phyloP scores from a whole-genome alignment of 2,113 vertebrate species.

The Onychostruthus taczanowskii region DNA sequence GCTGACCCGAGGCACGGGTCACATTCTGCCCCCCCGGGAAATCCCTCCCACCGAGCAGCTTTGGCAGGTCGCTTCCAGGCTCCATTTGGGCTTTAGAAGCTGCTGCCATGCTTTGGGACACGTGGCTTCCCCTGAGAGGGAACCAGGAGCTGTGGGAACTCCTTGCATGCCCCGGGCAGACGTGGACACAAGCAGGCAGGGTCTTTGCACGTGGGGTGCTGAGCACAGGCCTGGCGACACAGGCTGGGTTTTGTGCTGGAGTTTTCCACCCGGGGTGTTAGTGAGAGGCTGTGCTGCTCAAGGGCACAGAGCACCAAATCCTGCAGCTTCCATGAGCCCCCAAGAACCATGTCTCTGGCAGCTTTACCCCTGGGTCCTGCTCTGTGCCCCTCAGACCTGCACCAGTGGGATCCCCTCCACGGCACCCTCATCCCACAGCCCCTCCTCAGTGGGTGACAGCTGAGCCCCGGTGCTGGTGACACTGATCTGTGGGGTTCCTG shows the following conservation, averaged over 20 bases:
- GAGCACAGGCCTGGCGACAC: background rate
- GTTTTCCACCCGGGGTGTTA: background rate
- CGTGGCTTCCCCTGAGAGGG: accelerated
- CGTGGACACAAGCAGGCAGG: background rate
- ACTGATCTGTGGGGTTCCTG: background rate
- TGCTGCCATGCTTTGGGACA: background rate
- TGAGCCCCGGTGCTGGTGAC: background rate
- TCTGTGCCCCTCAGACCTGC: background rate
- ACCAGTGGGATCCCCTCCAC: accelerated
- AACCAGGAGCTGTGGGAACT: background rate
- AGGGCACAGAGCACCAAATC: background rate
- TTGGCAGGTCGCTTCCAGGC: background rate
- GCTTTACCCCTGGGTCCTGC: background rate
- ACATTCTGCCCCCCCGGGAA: background rate
- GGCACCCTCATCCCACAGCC: background rate
- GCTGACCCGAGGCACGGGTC: background rate
- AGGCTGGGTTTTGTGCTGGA: background rate
- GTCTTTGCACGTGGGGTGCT: accelerated
- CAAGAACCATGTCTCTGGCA: accelerated
- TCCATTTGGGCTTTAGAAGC: background rate
- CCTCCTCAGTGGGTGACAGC: background rate
- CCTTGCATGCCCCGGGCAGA: background rate
- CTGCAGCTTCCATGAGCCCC: background rate
- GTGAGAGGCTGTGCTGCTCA: background rate
- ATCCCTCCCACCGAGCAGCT: background rate